These are phyloP conservation scores for Colinus virginianus DNA, from an alignment of 2,113 vertebrate species.

Conservation along the genomic window DNA sequence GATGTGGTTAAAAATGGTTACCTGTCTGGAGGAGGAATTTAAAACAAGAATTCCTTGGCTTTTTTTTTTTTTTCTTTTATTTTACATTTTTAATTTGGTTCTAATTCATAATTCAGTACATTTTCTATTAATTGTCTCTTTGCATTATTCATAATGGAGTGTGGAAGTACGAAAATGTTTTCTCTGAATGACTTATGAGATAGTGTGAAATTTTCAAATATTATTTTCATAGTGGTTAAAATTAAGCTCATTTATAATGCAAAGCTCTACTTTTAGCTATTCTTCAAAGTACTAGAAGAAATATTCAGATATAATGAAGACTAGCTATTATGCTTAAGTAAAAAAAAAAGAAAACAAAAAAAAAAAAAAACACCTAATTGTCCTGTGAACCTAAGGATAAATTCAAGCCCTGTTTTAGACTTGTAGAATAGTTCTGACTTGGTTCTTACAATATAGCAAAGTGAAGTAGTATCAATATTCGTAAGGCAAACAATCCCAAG, in stretches of 20 bases:
- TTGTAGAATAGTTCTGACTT: neutral
- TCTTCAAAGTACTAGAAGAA: neutral
- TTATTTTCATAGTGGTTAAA: neutral
- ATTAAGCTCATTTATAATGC: slow-evolving; percentile 16
- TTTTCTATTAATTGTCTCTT: slow-evolving; percentile 33
- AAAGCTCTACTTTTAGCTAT: neutral
- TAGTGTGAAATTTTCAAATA: slow-evolving; percentile 14
- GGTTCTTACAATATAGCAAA: neutral
- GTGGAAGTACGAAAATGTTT: slow-evolving; percentile 41
- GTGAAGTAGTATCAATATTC: neutral
- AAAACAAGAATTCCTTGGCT: neutral
- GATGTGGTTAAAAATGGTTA: slow-evolving; percentile 63
- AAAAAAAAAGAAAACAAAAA: neutral
- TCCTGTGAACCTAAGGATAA: neutral
- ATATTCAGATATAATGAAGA: neutral
- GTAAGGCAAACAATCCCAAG: neutral
- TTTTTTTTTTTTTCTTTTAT: neutral
- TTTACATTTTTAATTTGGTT: slow-evolving; percentile 46
- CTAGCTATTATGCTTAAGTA: neutral
- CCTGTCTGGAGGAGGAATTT: slow-evolving; percentile 40
- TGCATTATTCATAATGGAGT: slow-evolving; percentile 27
- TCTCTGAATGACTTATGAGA: slow-evolving; percentile 26
- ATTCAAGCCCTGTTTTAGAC: neutral
- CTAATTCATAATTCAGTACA: slow-evolving; percentile 51
- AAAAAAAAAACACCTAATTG: neutral